Evolutionary conservation across 2,113 vertebrate genomes (phyloP), one percentile per base, ranked within the genome.

Genomic region (Coracopsis vasa): DNA sequence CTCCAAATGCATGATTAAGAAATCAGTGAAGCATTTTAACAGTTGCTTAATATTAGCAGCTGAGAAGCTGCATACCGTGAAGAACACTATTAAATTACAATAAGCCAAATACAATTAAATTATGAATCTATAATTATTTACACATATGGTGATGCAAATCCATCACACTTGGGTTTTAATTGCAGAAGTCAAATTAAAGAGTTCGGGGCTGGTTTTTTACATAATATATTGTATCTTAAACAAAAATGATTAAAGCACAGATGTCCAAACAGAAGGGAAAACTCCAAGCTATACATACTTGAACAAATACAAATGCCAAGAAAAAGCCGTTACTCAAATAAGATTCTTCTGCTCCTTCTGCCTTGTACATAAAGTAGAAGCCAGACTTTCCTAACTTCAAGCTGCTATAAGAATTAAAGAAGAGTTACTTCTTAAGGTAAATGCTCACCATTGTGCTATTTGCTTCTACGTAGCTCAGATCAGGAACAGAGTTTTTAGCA

Each of bases 401-500:
- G 56, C 41, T 86, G 50, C 25, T 54, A 29, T 60, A 79, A 45
- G 13, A 91, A 79, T 90, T 83, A 16, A 35, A 41, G 41, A 58
- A 33, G 2, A n/a, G 56, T 44, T 33, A 35, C 25, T 83, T 27
- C 44, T 60, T 70, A 47, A 86, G n/a, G 66, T 6, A 80, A 9
- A 33, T 61, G 91, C 99, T 98, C 96, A 99, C 99, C 97, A 97
- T 83, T 50, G 99, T 99, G 96, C 99, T 99, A 96, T 99, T 99
- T 54, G 99, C 99, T 86, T 99, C 99, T 80, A 99, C 99, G 0
- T 94, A 98, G 97, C 99, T 99, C 47, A 99, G 97, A 86, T 99
- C 99, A 53, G 99, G 99, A 92, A 99, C 20, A 5, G 98, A 98
- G 92, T 99, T 99, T 96, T 99, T 99, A 92, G 99, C 99, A 91